A percentile compares a stretch with the other conserved stretches of the same genome.
Evolutionary conservation across 2,113 vertebrate species (phyloP).

Genomic region (Sturnira hondurensis): DNA sequence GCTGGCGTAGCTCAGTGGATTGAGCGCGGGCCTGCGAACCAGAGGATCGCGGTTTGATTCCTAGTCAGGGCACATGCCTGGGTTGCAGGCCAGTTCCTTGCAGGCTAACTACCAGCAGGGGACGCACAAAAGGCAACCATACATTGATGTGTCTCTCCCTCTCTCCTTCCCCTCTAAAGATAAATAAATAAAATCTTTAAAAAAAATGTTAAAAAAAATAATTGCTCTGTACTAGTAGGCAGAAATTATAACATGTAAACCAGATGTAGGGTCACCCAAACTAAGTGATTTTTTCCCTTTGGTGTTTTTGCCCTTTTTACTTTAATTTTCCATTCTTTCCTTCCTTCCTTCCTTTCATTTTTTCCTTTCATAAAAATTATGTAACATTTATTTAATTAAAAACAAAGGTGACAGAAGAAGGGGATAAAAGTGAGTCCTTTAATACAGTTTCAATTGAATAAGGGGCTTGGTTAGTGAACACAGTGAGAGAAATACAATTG

Average conservation of each 20-base stretch:
- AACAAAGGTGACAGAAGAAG: not conserved
- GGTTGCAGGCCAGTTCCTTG: too few species aligned
- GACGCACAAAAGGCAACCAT: too few species aligned
- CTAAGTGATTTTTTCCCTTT: not conserved
- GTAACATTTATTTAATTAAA: slow-evolving; percentile 24
- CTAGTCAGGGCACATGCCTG: too few species aligned
- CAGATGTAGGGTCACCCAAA: not conserved
- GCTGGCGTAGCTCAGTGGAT: too few species aligned
- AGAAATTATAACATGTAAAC: slow-evolving; percentile 2
- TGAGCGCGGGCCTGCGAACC: too few species aligned
- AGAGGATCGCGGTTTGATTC: too few species aligned
- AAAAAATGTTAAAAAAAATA: too few species aligned
- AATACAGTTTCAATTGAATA: slow-evolving; percentile 20
- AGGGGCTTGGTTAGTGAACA: not conserved
- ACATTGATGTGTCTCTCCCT: too few species aligned
- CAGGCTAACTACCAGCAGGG: too few species aligned
- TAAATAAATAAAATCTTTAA: too few species aligned
- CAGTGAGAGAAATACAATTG: slow-evolving; percentile 11
- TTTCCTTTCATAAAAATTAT: not conserved
- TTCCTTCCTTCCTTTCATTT: not conserved
- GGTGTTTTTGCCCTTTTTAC: not conserved
- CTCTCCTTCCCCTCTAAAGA: too few species aligned
- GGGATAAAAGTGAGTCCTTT: not conserved
- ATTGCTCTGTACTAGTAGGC: not conserved
- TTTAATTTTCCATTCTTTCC: not conserved